Evolutionary conservation across 37 sponge, comb jelly and placozoan genomes (phyloP), one percentile per base, ranked within the genome.

Genomic region (Ephydatia muelleri): DNA sequence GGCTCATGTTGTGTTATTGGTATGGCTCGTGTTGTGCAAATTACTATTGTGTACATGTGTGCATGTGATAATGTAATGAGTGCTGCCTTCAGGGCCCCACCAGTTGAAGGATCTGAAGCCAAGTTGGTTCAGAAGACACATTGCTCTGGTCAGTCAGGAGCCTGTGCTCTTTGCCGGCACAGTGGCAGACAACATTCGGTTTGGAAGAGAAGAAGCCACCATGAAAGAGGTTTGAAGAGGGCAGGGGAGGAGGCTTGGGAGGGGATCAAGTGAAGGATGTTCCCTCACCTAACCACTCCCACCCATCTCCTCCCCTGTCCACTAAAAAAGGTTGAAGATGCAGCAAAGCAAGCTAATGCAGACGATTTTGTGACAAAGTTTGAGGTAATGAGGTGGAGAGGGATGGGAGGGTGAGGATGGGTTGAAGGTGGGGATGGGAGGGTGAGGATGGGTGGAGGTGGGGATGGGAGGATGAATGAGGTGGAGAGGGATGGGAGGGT

Each of bases 131-230:
- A 73, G 96, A 12, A 43, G 73, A 0, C 90, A 90, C 71, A 89
- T 95, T 37, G 91, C 90, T 27, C 70, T 95, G 1, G 96, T 95
- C 36, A 91, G 90, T 47, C 96, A 95, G 67, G 96, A 95, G 75
- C 96, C 96, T 22, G 91, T 95, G 3, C 83, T 95, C 75, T 95
- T 95, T 89, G 96, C 92, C 40, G 70, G 88, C 49, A 81, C 96
- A 29, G 92, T 95, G 35, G 65, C 71, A 37, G 96, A 95, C 32
- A 95, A 95, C 75, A 95, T 95, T 22, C 34, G 80, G 19, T 95
- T 88, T 82, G 96, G 96, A 19, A 84, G 38, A 30, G 86, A 84
- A 1, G 81, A 83, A 38, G 92, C 96, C 65, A 95, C 93, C 3
- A 71, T 23, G 27, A 79, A 86, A 32, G 92, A 94, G 89, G 95